Evolutionary conservation across 1,140 invertebrate genomes (phyloP).

Genomic region (Diachasmimorpha longicaudata): DNA sequence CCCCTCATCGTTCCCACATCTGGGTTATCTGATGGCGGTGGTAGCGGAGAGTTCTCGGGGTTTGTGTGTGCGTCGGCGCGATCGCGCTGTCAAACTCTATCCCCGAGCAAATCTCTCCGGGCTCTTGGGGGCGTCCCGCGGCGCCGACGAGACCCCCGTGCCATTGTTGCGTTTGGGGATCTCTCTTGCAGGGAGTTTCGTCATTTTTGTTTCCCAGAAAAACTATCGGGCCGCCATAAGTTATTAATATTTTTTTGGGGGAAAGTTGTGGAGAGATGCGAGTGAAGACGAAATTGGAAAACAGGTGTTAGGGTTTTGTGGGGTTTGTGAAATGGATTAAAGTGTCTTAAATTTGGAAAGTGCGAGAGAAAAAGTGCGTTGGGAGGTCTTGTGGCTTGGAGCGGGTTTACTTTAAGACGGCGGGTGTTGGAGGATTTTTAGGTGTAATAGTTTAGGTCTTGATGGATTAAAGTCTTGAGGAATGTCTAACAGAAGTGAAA

Average conservation of each 20-base stretch:
- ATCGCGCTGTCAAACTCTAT: constrained; percentile 61
- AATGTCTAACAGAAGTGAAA: no score
- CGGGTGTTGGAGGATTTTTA: no score
- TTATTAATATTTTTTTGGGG: constrained; percentile 44
- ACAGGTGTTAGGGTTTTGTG: no score
- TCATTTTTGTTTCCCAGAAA: constrained; percentile 49
- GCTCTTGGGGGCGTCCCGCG: constrained; percentile 44
- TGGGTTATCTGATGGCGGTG: constrained; percentile 55
- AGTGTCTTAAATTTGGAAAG: no score
- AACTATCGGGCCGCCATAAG: constrained; percentile 58
- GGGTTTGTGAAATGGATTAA: no score
- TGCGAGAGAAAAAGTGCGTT: no score
- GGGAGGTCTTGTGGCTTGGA: no score
- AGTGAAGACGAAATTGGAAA: neutral
- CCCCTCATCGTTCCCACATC: constrained; percentile 40
- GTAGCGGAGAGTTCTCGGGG: constrained; percentile 29
- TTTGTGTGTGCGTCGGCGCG: constrained; percentile 33
- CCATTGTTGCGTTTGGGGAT: constrained; percentile 49
- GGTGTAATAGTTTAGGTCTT: no score
- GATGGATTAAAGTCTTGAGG: no score
- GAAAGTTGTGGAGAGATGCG: neutral
- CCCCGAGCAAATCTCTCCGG: constrained; percentile 52
- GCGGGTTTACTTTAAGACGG: no score
- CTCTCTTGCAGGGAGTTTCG: constrained; percentile 17
- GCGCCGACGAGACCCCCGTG: constrained; percentile 41